These are phyloP conservation scores for Knipowitschia caucasica DNA, from an alignment of 2,797 vertebrate species.

Conservation along the genomic window DNA sequence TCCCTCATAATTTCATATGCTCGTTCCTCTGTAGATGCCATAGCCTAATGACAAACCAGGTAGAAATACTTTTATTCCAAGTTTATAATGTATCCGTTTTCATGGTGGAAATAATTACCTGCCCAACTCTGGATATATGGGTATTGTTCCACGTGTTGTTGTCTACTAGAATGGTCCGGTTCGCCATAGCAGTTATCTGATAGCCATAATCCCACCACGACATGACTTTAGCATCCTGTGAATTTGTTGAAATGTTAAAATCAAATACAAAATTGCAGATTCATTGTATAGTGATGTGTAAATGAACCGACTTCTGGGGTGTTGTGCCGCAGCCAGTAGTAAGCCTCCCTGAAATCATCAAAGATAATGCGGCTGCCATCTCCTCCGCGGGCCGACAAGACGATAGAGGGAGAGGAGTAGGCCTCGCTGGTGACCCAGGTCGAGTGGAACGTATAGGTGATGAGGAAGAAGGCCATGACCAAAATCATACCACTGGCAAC, in stretches of 20 bases:
- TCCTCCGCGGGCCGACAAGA: slow-evolving; percentile 90
- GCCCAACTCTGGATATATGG: slow-evolving; percentile 96
- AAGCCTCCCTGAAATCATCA: slow-evolving; percentile 97
- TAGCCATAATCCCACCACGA: slow-evolving; percentile 99
- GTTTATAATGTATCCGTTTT: background rate
- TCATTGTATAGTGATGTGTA: too few relatives aligned
- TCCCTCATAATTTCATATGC: slow-evolving; percentile 99
- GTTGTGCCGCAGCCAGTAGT: slow-evolving; percentile 98
- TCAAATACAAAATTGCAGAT: background rate
- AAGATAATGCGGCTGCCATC: slow-evolving; percentile 98
- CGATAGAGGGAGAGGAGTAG: slow-evolving; percentile 96
- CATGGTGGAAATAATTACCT: slow-evolving; percentile 71
- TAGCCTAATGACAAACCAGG: slow-evolving; percentile 76
- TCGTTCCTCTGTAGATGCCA: slow-evolving; percentile 96
- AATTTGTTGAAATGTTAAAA: slow-evolving; percentile 8
- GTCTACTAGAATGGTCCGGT: slow-evolving; percentile 96
- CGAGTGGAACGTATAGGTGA: slow-evolving; percentile 98
- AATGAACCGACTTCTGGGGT: slow-evolving; percentile 89
- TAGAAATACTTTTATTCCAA: background rate
- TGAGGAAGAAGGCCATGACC: slow-evolving; percentile 98
- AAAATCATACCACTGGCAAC: slow-evolving; percentile 99
- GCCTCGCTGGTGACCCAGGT: slow-evolving; percentile 99
- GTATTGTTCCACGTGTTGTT: slow-evolving; percentile 99
- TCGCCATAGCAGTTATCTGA: slow-evolving; percentile 98
- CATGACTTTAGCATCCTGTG: slow-evolving; percentile 97